Base-by-base conservation (phyloP, 1,140 invertebrate species). In the Chironomus striatipennis region DNA sequence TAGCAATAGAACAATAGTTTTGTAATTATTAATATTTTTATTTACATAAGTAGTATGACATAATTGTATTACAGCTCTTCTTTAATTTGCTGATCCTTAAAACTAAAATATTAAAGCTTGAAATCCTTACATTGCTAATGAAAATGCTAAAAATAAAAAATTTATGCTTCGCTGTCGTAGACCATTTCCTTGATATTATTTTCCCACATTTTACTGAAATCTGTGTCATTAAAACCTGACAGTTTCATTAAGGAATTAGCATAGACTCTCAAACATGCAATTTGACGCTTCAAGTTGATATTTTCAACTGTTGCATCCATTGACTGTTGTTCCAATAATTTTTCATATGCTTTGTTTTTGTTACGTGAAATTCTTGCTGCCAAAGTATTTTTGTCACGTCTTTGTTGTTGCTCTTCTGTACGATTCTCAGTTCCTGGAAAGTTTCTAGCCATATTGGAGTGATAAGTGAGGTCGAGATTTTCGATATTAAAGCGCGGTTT, bases 271-370 rank as follows among this genome's bases (percentile, higher is more conserved):
- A 70, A 12, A 9, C n/a, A 18, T 18, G 65, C n/a, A 9, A 70
- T 18, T 70, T 70, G 17, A 4, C 65, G 65, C 10, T 70, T 70
- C 6, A 70, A 21, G 18, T 70, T 70, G 18, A 70, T 70, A 12
- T 70, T 70, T 12, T 21, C 10, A 8, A 8, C 7, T 2, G 18
- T 70, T 70, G 65, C 20, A 20, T 70, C 10, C 7, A 70, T 0
- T 20, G 65, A 18, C 17, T 20, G 17, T 21, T 6, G 6, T 20
- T 70, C 65, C 1, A 70, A 10, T 1, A 70, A 9, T 70, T 20
- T n/a, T 18, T 70, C 65, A 70, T 70, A 70, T 21, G 18, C 18
- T 70, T 70, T 70, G 7, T 18, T 70, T 17, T 70, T 70, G 18
- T 70, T 70, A 8, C 65, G 65, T 2, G 65, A 70, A 20, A 70